Conservation (phyloP, 2,888 invertebrate species). For the Drosophila paranaensis region DNA sequence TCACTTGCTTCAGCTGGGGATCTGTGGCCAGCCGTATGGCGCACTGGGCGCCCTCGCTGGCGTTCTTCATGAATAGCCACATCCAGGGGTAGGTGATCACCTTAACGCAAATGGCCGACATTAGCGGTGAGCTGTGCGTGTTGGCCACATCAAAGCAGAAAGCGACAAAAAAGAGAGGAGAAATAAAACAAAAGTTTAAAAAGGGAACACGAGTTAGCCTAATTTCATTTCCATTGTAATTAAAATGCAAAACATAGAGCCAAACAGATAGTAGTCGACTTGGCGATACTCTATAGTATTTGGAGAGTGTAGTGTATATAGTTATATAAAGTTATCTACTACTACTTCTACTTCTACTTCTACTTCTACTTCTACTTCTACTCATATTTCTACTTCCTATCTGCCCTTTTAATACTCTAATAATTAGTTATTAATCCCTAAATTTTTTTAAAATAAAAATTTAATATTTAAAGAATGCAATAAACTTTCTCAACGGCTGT, state of each 20-base stretch:
- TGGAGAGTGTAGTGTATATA: not conserved
- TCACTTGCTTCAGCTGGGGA: constrained; percentile 86
- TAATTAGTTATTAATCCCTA: constrained; percentile 1
- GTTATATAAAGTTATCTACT: too few relatives aligned
- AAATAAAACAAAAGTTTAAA: constrained; percentile 17
- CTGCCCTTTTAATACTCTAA: not conserved
- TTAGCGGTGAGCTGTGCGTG: constrained; percentile 82
- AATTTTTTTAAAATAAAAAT: too few relatives aligned
- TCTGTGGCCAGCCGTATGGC: constrained; percentile 88
- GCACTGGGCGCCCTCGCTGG: constrained; percentile 89
- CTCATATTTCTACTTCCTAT: not conserved
- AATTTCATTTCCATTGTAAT: constrained; percentile 54
- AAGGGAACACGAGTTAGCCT: constrained; percentile 42
- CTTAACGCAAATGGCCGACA: constrained; percentile 85
- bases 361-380: not conserved
- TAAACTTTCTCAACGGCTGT: not conserved
- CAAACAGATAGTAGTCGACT: not conserved
- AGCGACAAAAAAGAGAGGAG: constrained; percentile 1
- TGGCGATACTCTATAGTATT: constrained; percentile 1
- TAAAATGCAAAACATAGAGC: constrained; percentile 19
- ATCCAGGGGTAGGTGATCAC: constrained; percentile 88
- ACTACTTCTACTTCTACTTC: too few relatives aligned
- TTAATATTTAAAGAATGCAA: not conserved
- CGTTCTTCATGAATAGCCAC: constrained; percentile 89
- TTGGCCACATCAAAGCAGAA: constrained; percentile 14